phyloP scores from a whole-genome alignment of 1,140 invertebrate genomes.

The Gonioctena quinquepunctata region DNA sequence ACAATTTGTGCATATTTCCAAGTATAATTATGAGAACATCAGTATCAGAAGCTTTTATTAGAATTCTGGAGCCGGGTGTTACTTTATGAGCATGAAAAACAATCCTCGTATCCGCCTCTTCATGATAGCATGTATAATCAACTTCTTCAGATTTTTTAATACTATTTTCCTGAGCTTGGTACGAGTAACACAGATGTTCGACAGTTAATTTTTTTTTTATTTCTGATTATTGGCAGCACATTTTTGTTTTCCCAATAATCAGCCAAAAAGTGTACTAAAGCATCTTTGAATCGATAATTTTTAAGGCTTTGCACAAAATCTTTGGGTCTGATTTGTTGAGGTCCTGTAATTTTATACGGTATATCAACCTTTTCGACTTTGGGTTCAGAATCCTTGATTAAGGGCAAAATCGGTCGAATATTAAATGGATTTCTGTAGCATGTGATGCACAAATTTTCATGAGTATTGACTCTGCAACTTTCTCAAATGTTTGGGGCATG shows the following conservation, averaged over 20 bases:
- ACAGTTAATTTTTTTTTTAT: neutral
- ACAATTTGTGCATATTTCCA: constrained; percentile 13
- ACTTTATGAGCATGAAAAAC: neutral
- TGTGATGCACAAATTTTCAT: constrained; percentile 15
- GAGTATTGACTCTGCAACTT: constrained; percentile 25
- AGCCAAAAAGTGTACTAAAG: neutral
- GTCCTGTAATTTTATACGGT: too few relatives aligned
- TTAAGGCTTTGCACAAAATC: neutral
- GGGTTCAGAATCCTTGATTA: constrained; percentile 50
- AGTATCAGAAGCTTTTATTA: constrained; percentile 11
- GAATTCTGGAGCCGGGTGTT: neutral
- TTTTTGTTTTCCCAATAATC: neutral
- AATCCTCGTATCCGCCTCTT: neutral
- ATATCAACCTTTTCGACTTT: constrained; percentile 35
- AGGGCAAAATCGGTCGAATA: constrained; percentile 49
- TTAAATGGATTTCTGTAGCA: constrained; percentile 39
- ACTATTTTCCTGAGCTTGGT: neutral
- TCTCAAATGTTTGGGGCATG: constrained; percentile 27
- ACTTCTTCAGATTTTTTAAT: neutral
- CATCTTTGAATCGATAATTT: neutral
- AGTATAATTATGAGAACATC: constrained; percentile 12
- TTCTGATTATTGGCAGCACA: neutral
- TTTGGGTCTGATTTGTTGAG: neutral
- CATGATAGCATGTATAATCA: neutral
- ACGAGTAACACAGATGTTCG: neutral